Evolutionary conservation across 2,888 invertebrate genomes (phyloP).

Genomic region (Chrysolina haemoptera): DNA sequence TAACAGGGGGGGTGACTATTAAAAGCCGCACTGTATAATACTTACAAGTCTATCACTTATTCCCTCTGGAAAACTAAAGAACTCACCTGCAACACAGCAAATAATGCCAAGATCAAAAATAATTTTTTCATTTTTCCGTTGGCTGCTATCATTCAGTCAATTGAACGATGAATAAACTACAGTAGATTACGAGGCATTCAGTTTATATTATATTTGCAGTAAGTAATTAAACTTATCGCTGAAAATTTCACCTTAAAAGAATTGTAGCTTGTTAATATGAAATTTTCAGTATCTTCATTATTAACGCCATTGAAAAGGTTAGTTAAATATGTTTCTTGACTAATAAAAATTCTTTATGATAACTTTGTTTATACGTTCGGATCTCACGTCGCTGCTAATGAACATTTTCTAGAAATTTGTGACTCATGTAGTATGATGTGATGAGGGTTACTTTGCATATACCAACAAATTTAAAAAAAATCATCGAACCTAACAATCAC

Average conservation of each 20-base stretch:
- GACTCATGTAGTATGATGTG: no score
- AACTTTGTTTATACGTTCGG: background rate
- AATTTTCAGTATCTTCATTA: constrained; percentile 11
- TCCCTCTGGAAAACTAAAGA: no score
- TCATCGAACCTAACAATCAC: no score
- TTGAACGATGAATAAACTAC: background rate
- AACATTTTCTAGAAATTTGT: no score
- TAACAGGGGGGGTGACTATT: no score
- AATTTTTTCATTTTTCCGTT: background rate
- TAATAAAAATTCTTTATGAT: background rate
- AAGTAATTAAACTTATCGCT: constrained; percentile 23
- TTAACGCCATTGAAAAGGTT: background rate
- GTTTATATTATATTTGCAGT: constrained; percentile 7
- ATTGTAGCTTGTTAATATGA: constrained; percentile 12
- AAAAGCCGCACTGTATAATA: no score
- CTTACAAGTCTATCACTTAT: no score
- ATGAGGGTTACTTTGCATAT: no score
- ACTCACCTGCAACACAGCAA: background rate
- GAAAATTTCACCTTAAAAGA: constrained; percentile 5
- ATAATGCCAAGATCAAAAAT: background rate
- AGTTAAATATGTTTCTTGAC: background rate
- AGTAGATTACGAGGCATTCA: background rate
- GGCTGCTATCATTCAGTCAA: no score
- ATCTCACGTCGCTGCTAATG: no score
- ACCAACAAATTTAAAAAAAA: no score